These are phyloP conservation scores for Dryobota labecula DNA, from an alignment of 2,888 invertebrate genomes.

Conservation along the genomic window DNA sequence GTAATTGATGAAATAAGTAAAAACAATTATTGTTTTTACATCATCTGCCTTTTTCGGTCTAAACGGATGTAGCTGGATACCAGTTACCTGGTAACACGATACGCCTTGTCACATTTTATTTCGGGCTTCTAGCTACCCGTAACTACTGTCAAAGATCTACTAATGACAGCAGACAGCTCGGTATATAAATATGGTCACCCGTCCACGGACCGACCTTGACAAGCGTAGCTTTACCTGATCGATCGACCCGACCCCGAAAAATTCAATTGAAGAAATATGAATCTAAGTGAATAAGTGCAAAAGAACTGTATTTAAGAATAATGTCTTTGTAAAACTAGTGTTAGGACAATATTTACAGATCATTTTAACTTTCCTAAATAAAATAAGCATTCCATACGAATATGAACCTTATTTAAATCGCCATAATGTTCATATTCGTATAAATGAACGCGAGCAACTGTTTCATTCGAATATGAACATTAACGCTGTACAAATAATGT, in stretches of 20 bases:
- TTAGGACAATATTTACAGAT: background rate
- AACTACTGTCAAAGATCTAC: background rate
- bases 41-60: background rate
- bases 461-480: background rate
- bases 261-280: constrained; percentile 3
- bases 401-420: background rate
- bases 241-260: constrained; percentile 1
- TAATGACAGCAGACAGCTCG: background rate
- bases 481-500: accelerated
- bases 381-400: background rate
- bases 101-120: background rate
- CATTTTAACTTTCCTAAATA: background rate
- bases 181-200: background rate
- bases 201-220: background rate
- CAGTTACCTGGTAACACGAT: background rate
- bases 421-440: background rate
- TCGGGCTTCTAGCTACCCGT: background rate
- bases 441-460: no score
- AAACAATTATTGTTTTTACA: background rate
- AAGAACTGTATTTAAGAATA: constrained; percentile 21
- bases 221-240: background rate
- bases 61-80: background rate
- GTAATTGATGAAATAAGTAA: background rate
- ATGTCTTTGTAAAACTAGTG: constrained; percentile 31
- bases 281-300: constrained; percentile 2